These are phyloP conservation scores for Cotesia vestalis DNA, from an alignment of 1,140 invertebrate species.

Conservation along the genomic window DNA sequence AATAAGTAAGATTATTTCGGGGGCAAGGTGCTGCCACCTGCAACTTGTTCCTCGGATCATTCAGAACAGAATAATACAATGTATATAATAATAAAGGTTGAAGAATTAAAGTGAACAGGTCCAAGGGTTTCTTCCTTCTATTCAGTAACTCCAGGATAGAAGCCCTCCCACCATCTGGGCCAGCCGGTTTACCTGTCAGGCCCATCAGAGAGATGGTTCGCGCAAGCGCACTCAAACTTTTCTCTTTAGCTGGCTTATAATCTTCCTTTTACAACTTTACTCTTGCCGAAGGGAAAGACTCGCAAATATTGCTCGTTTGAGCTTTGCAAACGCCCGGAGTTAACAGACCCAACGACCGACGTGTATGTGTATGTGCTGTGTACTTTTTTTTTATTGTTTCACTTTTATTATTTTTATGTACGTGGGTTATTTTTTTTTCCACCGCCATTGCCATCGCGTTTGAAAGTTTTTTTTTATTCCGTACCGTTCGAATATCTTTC, in stretches of 20 bases:
- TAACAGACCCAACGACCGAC: constrained; percentile 38
- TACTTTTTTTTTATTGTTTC: not conserved
- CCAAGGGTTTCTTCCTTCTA: constrained; percentile 4
- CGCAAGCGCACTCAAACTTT: constrained; percentile 9
- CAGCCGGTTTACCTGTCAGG: not conserved
- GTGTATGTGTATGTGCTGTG: not conserved
- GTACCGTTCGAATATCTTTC: constrained; percentile 30
- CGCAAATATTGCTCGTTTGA: constrained; percentile 48
- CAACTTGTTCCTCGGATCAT: not conserved
- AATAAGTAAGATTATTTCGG: constrained; percentile 15
- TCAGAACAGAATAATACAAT: not conserved
- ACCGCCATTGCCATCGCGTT: not conserved
- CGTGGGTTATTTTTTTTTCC: constrained; percentile 1
- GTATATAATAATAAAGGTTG: not conserved
- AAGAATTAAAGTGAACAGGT: constrained; percentile 6
- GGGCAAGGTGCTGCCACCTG: constrained; percentile 32
- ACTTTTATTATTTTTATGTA: not conserved
- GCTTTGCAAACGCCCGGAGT: constrained; percentile 40
- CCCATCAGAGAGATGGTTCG: not conserved
- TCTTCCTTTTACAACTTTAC: constrained; percentile 21
- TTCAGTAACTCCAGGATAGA: not conserved
- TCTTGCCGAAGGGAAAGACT: constrained; percentile 43
- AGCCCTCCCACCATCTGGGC: constrained; percentile 15
- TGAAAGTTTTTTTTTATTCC: not conserved
- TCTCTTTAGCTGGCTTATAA: constrained; percentile 13